phyloP scores from a whole-genome alignment of 2,113 vertebrate genomes.

The Scolopax mira region DNA sequence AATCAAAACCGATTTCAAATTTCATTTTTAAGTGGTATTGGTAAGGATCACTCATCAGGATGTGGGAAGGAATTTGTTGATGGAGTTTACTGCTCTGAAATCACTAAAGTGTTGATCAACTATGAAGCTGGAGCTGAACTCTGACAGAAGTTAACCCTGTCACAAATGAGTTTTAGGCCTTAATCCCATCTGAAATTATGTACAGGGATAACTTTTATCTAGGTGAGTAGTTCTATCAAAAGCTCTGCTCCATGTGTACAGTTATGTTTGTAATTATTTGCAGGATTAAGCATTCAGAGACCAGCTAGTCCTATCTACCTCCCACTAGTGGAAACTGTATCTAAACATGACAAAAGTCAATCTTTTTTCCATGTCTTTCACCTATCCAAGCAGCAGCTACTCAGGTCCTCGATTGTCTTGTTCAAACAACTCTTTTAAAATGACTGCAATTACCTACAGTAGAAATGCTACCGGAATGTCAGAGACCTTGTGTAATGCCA shows the following conservation, averaged over 20 bases:
- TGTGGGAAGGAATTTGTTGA: neutral
- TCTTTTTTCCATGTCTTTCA: neutral
- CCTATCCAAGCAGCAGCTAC: slow-evolving; percentile 19
- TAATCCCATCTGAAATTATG: neutral
- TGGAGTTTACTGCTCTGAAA: neutral
- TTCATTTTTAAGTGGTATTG: neutral
- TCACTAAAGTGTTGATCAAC: neutral
- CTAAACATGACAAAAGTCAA: neutral
- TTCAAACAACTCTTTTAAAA: slow-evolving; percentile 3
- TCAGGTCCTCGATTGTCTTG: slow-evolving; percentile 28
- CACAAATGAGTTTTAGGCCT: slow-evolving; percentile 11
- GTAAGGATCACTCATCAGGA: neutral
- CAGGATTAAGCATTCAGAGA: slow-evolving; percentile 40
- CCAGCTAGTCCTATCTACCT: slow-evolving; percentile 61
- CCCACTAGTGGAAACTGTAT: slow-evolving; percentile 25
- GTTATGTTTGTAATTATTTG: neutral
- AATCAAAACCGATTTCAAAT: neutral
- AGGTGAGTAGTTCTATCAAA: neutral
- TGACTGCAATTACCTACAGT: neutral
- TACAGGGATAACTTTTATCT: neutral
- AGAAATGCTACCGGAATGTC: slow-evolving; percentile 8
- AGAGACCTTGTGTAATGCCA: neutral
- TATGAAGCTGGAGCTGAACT: neutral
- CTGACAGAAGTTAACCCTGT: neutral
- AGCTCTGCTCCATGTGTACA: neutral